phyloP scores from a whole-genome alignment of 2,888 invertebrate species.

The Drosophila trichaetosa region DNA sequence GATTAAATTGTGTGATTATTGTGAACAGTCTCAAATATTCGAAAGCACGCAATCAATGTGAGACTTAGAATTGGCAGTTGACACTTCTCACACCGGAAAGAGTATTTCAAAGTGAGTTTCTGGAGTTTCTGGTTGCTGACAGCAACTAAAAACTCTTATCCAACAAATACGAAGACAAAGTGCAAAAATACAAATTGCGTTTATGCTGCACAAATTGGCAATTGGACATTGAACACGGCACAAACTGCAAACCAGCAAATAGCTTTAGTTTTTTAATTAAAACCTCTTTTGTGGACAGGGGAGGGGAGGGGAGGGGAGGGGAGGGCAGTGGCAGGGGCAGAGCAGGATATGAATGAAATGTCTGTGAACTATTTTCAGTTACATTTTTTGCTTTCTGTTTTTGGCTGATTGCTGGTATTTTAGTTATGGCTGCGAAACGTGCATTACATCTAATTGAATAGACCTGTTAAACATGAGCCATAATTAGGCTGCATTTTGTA shows the following conservation, averaged over 20 bases:
- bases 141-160: constrained; percentile 48
- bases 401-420: constrained; percentile 40
- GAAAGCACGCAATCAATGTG: too few relatives aligned
- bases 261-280: constrained; percentile 73
- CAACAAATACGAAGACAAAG: constrained; percentile 37
- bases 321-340: not conserved
- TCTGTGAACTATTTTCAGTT: constrained; percentile 34
- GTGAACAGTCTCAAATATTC: too few relatives aligned
- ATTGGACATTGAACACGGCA: constrained; percentile 34
- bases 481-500: constrained; percentile 65
- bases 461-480: constrained; percentile 69
- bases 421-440: constrained; percentile 48
- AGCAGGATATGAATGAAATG: constrained; percentile 1
- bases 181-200: constrained; percentile 58
- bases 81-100: not conserved
- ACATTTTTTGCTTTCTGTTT: constrained; percentile 15
- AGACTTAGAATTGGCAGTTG: not conserved
- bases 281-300: constrained; percentile 17
- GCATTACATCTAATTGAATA: constrained; percentile 72
- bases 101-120: constrained; percentile 10
- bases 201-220: constrained; percentile 57
- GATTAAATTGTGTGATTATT: too few relatives aligned
- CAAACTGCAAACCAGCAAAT: constrained; percentile 59
- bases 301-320: too few relatives aligned
- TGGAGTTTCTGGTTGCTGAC: constrained; percentile 48